Conservation (phyloP, 2,113 vertebrate species). For the Grallaria varia region DNA sequence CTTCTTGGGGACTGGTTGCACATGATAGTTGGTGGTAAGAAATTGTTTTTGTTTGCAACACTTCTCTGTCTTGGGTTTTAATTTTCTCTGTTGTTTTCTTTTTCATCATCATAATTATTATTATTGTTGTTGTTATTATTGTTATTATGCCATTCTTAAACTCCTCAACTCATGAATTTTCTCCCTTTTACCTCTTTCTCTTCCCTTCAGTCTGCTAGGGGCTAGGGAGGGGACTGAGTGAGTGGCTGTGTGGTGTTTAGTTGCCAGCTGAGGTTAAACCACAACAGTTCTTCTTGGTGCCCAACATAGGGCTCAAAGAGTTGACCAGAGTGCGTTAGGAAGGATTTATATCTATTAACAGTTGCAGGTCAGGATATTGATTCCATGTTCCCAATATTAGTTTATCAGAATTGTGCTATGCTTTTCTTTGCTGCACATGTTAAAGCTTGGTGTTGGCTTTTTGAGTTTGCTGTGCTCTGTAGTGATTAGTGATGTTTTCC, state of each 20-base stretch:
- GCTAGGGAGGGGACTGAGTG: neutral
- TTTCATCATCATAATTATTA: neutral
- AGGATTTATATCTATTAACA: neutral
- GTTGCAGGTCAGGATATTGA: neutral
- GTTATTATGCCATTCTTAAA: neutral
- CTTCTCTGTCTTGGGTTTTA: neutral
- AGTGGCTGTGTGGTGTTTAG: neutral
- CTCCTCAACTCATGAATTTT: neutral
- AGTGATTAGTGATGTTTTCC: neutral
- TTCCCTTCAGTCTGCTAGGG: rapidly evolving
- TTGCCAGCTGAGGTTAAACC: neutral
- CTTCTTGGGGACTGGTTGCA: neutral
- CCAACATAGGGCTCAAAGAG: neutral
- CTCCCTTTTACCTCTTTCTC: neutral
- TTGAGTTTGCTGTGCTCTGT: neutral
- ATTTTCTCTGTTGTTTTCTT: neutral
- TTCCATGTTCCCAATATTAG: neutral
- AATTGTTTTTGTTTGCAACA: neutral
- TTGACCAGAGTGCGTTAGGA: neutral
- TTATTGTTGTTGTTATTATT: neutral
- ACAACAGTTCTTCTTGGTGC: rapidly evolving
- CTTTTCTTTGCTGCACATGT: neutral
- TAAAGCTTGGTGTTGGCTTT: neutral
- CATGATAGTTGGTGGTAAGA: neutral
- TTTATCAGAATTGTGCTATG: neutral